These are phyloP conservation scores for Vireo griseus DNA, from an alignment of 2,797 vertebrate species.

Conservation along the genomic window DNA sequence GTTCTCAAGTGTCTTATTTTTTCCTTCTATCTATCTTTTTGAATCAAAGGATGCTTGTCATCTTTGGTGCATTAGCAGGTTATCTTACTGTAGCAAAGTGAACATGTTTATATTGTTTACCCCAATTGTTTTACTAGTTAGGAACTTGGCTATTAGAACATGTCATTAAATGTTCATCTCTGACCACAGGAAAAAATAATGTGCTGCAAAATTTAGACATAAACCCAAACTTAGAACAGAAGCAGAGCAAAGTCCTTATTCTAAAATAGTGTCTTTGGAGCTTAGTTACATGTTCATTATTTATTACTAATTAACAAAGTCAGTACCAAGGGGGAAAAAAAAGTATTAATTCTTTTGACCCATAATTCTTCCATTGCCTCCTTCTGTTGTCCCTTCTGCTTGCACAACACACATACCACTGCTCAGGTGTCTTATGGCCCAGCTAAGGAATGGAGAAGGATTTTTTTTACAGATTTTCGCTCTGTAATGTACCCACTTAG, in stretches of 20 bases:
- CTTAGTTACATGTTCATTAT: not conserved
- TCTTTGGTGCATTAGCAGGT: not conserved
- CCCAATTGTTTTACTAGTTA: not conserved
- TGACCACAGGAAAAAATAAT: not conserved
- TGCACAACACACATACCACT: accelerated
- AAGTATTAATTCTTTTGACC: not conserved
- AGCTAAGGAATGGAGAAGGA: not conserved
- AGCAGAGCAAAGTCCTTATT: not conserved
- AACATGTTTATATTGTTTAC: not conserved
- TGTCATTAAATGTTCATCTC: not conserved
- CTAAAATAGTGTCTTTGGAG: not conserved
- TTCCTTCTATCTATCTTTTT: not conserved
- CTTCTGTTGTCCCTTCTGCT: not conserved
- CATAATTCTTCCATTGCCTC: not conserved
- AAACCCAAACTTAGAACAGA: not conserved
- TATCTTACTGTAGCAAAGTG: not conserved
- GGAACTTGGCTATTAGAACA: not conserved
- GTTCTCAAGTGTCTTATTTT: not conserved
- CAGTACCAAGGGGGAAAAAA: not conserved
- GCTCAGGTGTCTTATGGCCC: not conserved
- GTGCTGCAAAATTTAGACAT: not conserved
- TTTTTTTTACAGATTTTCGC: too few relatives aligned
- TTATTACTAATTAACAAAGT: not conserved
- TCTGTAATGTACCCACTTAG: not conserved
- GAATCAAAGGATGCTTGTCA: not conserved